phyloP scores from a whole-genome alignment of 2,113 vertebrate genomes.

The Cromileptes altivelis region DNA sequence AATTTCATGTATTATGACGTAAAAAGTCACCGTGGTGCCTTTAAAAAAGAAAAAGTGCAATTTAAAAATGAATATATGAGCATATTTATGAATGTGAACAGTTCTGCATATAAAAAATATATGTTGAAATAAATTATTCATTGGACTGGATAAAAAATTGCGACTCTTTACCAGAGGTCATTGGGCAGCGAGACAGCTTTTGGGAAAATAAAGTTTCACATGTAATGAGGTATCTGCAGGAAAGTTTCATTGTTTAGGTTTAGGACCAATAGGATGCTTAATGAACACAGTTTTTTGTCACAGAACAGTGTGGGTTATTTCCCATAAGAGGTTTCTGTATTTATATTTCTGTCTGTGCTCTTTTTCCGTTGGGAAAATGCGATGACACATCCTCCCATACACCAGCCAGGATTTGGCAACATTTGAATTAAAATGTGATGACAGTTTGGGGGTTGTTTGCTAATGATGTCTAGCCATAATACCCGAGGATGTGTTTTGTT shows the following conservation, averaged over 20 bases:
- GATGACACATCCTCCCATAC: too few species aligned
- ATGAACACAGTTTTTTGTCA: not conserved
- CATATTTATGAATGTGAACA: not conserved
- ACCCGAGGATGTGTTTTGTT: not conserved
- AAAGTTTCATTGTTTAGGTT: not conserved
- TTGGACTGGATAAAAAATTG: not conserved
- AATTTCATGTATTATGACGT: not conserved
- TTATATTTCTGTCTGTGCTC: not conserved
- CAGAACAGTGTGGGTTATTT: not conserved
- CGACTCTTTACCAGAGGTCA: not conserved
- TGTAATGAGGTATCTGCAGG: not conserved
- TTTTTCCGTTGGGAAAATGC: not conserved
- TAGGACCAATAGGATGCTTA: not conserved
- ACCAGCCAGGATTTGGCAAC: not conserved
- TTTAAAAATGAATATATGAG: not conserved
- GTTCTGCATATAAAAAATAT: not conserved
- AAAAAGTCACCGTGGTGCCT: not conserved
- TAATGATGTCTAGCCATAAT: not conserved
- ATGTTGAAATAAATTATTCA: not conserved
- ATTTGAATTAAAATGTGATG: not conserved
- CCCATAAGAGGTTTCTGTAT: not conserved
- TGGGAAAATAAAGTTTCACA: not conserved
- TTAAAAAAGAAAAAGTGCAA: not conserved
- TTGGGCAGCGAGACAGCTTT: not conserved
- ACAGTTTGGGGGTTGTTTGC: not conserved